phyloP scores from a whole-genome alignment of 2,113 vertebrate species.

The Macaca nemestrina region DNA sequence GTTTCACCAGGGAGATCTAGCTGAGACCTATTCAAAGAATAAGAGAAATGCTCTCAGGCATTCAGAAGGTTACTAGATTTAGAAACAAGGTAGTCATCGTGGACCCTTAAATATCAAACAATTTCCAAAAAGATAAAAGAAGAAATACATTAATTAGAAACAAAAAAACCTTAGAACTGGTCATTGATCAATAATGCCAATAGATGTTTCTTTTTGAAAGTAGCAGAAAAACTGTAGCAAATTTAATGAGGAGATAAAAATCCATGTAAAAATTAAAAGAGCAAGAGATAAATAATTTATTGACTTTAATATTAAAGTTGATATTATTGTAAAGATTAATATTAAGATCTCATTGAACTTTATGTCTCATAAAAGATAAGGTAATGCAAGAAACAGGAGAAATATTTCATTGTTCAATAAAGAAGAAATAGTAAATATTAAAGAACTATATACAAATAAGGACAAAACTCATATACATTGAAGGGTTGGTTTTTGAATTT shows the following conservation, averaged over 20 bases:
- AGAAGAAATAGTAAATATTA: constrained; percentile 16
- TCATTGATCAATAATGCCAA: background rate
- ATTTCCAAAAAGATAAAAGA: background rate
- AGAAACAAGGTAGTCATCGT: background rate
- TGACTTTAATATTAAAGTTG: background rate
- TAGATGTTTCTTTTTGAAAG: background rate
- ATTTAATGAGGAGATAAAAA: background rate
- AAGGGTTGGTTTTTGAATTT: background rate
- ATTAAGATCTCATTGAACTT: background rate
- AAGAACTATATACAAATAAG: background rate
- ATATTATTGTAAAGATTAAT: background rate
- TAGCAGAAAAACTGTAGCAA: background rate
- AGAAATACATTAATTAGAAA: background rate
- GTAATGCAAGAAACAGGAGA: background rate
- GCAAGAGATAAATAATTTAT: background rate
- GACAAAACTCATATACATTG: background rate
- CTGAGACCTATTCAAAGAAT: background rate
- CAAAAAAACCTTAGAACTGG: background rate
- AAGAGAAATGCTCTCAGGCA: background rate
- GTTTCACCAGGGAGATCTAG: background rate
- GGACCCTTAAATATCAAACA: background rate
- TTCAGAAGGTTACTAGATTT: background rate
- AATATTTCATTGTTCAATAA: background rate
- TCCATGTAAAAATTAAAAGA: background rate
- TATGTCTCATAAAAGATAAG: background rate